Evolutionary conservation across 37 sponge, comb jelly and placozoan species (phyloP).

Genomic region (Oscarella lobularis): DNA sequence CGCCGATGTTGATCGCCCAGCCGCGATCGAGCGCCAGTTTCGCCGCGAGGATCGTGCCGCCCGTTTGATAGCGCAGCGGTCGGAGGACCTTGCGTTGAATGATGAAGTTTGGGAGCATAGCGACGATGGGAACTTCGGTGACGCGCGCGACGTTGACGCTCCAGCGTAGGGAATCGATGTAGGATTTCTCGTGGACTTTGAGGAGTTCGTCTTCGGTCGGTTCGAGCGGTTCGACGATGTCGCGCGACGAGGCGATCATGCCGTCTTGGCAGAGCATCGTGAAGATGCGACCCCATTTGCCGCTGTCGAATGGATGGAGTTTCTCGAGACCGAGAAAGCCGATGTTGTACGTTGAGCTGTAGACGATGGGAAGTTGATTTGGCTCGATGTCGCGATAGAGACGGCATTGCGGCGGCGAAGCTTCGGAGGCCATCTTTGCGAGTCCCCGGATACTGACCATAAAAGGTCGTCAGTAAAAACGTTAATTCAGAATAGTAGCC

Average conservation of each 20-base stretch:
- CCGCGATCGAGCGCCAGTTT: conserved; percentile 80
- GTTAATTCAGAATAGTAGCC: too few species aligned
- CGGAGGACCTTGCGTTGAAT: conserved; percentile 43
- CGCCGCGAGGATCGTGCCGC: conserved; percentile 66
- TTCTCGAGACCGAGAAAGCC: conserved; percentile 55
- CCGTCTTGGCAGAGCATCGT: conserved; percentile 21
- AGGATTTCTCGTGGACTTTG: conserved; percentile 37
- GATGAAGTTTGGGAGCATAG: conserved; percentile 47
- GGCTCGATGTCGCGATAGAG: conserved; percentile 9
- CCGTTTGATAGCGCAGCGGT: conserved; percentile 62
- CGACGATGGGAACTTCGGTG: conserved; percentile 66
- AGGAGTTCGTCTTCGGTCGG: conserved; percentile 32
- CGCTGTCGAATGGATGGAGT: conserved; percentile 74
- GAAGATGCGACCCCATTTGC: conserved; percentile 66
- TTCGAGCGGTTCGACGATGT: conserved; percentile 46
- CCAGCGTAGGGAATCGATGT: conserved; percentile 41
- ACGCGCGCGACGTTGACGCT: conserved; percentile 64
- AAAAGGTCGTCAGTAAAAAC: too few species aligned
- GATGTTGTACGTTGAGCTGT: conserved; percentile 57
- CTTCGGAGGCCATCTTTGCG: too few species aligned
- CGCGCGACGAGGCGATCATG: conserved; percentile 19
- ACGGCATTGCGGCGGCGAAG: conserved; percentile 1
- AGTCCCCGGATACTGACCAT: too few species aligned
- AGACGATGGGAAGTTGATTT: conserved; percentile 64
- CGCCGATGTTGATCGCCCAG: conserved; percentile 89